Evolutionary conservation across 2,797 vertebrate genomes (phyloP), one percentile per base, ranked within the genome.

Genomic region (Notolepis coatsorum): DNA sequence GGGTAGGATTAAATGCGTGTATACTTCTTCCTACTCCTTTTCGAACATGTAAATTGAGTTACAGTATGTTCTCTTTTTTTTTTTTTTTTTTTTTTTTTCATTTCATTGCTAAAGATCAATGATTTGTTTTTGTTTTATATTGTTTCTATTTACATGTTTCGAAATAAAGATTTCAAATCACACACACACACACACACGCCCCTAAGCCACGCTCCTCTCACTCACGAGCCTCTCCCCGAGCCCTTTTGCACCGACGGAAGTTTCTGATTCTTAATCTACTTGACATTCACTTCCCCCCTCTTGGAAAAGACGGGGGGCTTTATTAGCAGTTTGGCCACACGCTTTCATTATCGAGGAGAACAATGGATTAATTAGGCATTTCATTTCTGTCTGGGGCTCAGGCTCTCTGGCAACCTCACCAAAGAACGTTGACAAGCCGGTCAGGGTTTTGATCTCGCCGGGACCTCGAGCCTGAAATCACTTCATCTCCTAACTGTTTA

Each of bases 341-440:
- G 67, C 53, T 65, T 82, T 73, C 46, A 71, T 86, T 79, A 84
- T 65, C 62, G 64, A 49, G 5, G 58, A 80, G 77, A 84, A 86
- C 77, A 86, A 82, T 79, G 82, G 75, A 85, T 86, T 89, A 84
- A 90, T 92, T 86, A 86, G 68, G 50, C 56, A 5, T 78, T 83
- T 82, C 42, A 68, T 77, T 86, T 82, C 68, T 77, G 67, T 84
- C 71, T 45, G 39, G 60, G 64, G 73, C 62, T 43, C 62, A 61
- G 66, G 68, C 83, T 85, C 83, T 85, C 59, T 50, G 70, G 66
- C 60, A 64, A 83, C 79, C 84, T 83, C 68, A 75, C 47, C 81
- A 60, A 20, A 71, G 60, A 80, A 76, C 75, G 70, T 73, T 75
- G 81, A 77, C 73, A 82, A 85, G 77, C 67, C 68, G 65, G 77